phyloP scores from a whole-genome alignment of 37 sponge, comb jelly and placozoan species.

The Dysidea cf. avara region DNA sequence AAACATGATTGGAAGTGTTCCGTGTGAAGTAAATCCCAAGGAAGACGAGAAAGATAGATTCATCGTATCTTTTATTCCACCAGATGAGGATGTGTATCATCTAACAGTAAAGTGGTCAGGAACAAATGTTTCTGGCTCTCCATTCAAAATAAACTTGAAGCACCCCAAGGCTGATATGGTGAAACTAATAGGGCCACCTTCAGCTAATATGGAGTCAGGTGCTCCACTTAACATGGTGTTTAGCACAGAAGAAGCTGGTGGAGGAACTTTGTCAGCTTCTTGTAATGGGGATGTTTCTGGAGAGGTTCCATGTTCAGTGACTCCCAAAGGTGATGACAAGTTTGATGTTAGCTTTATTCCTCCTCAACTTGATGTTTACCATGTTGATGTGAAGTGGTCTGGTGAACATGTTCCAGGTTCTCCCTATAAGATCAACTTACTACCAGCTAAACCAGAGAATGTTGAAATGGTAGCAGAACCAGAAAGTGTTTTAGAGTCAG shows the following conservation, averaged over 20 bases:
- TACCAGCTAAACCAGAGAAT: conserved; percentile 37
- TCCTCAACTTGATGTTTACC: conserved; percentile 34
- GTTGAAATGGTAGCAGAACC: conserved; percentile 35
- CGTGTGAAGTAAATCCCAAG: conserved; percentile 4
- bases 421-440: conserved; percentile 51
- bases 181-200: conserved; percentile 30
- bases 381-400: conserved; percentile 48
- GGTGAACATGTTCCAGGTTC: conserved; percentile 45
- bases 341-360: conserved; percentile 44
- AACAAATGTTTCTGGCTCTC: conserved; percentile 42
- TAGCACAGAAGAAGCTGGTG: conserved; percentile 56
- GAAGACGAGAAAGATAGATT: conserved; percentile 14
- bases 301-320: conserved; percentile 8
- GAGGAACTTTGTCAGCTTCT: conserved; percentile 38
- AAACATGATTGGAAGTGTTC: conserved; percentile 41
- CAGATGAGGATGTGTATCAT: conserved; percentile 43
- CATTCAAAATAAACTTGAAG: conserved; percentile 43
- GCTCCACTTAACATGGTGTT: conserved; percentile 22
- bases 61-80: conserved; percentile 43
- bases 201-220: conserved; percentile 11
- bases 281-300: conserved; percentile 33
- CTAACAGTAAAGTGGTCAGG: conserved; percentile 61
- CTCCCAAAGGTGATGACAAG: conserved; percentile 19
- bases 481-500: conserved; percentile 45
- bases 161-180: conserved; percentile 58